These are phyloP conservation scores for Gavia stellata DNA, from an alignment of 2,113 vertebrate species.

Conservation along the genomic window DNA sequence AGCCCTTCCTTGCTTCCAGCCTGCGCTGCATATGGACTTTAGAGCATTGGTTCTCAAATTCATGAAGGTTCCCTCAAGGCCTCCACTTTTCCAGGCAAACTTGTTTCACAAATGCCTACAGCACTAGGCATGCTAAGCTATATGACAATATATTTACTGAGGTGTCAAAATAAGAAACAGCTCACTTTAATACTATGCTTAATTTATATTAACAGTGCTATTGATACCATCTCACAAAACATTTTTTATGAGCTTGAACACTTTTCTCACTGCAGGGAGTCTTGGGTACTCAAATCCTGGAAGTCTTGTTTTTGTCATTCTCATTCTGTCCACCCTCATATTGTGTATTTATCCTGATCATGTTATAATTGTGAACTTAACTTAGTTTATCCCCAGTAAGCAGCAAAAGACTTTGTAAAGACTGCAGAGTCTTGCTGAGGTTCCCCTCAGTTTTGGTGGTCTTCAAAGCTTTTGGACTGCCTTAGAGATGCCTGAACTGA, in stretches of 20 bases:
- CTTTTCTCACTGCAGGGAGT: neutral
- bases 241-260: neutral
- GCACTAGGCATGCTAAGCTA: neutral
- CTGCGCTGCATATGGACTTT: neutral
- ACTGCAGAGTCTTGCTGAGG: neutral
- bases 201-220: neutral
- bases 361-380: neutral
- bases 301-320: neutral
- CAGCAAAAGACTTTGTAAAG: neutral
- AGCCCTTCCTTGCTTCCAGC: neutral
- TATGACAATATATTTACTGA: neutral
- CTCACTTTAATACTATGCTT: neutral
- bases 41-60: neutral
- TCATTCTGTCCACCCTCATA: neutral
- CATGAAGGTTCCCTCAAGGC: neutral
- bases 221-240: neutral
- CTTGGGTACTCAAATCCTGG: neutral
- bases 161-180: neutral
- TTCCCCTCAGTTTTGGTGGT: neutral
- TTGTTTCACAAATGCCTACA: neutral
- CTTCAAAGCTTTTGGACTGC: neutral
- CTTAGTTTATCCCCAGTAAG: neutral
- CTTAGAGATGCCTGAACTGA: neutral
- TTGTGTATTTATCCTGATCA: neutral
- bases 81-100: neutral